Conservation (phyloP, 2,797 vertebrate species). For the Toxotes lorentzi region DNA sequence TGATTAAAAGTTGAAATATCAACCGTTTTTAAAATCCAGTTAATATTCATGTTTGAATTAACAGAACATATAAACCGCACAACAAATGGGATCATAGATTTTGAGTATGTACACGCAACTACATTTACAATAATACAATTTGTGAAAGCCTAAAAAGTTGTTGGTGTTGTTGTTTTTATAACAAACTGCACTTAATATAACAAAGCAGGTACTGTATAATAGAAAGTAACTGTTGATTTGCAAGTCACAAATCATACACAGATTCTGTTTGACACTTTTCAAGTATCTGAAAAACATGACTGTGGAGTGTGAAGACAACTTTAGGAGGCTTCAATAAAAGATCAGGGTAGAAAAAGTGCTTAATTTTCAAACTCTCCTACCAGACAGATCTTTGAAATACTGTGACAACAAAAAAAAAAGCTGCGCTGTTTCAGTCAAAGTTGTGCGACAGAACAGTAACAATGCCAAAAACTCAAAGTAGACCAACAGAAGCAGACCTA, state of each 20-base stretch:
- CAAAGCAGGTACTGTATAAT: conserved; percentile 72
- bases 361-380: conserved; percentile 28
- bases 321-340: conserved; percentile 43
- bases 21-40: conserved; percentile 62
- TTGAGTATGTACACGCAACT: conserved; percentile 84
- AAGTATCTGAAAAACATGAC: conserved; percentile 65
- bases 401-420: conserved; percentile 39
- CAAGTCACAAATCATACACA: conserved; percentile 45
- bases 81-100: conserved; percentile 71
- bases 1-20: conserved; percentile 63
- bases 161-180: conserved; percentile 63
- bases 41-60: conserved; percentile 67
- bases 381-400: conserved; percentile 55
- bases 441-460: not conserved
- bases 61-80: conserved; percentile 78
- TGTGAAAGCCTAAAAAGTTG: conserved; percentile 74
- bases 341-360: conserved; percentile 39
- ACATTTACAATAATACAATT: conserved; percentile 87
- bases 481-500: conserved; percentile 23
- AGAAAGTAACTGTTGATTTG: conserved; percentile 63
- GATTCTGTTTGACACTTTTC: conserved; percentile 63
- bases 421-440: conserved; percentile 35
- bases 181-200: conserved; percentile 82
- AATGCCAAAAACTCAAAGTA: conserved; percentile 27
- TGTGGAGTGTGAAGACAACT: conserved; percentile 38